Evolutionary conservation across 2,797 vertebrate species (phyloP).

Genomic region (Fistularia commersonii): DNA sequence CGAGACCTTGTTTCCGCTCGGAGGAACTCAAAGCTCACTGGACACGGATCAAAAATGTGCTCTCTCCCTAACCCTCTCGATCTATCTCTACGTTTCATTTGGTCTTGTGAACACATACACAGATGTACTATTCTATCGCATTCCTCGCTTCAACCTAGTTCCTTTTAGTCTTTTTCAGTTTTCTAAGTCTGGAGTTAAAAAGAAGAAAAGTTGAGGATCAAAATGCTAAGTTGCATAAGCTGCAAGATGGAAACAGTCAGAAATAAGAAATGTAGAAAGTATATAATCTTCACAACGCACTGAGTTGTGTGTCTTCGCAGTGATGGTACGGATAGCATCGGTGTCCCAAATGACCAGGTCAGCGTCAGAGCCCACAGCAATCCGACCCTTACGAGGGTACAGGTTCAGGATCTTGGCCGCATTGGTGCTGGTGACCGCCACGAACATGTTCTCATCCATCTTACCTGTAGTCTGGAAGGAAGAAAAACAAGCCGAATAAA

Average conservation of each 20-base stretch:
- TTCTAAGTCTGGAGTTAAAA: neutral
- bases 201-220: neutral
- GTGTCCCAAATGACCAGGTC: constrained; percentile 98
- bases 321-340: constrained; percentile 88
- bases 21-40: constrained; percentile 55
- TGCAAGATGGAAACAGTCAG: neutral
- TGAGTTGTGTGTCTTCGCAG: constrained; percentile 94
- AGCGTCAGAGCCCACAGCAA: constrained; percentile 91
- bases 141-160: constrained; percentile 2
- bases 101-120: constrained; percentile 8
- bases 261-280: neutral
- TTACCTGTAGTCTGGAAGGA: constrained; percentile 87
- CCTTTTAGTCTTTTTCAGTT: no score
- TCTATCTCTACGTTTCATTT: constrained; percentile 1
- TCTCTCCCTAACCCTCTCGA: constrained; percentile 7
- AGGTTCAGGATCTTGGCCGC: constrained; percentile 97
- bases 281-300: constrained; percentile 59
- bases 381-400: constrained; percentile 94
- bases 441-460: constrained; percentile 99
- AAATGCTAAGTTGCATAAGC: neutral
- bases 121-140: constrained; percentile 21
- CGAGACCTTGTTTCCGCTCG: constrained; percentile 62
- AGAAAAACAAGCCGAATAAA: neutral
- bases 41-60: constrained; percentile 54
- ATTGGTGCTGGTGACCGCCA: constrained; percentile 96